Evolutionary conservation across 2,888 invertebrate genomes (phyloP).

Genomic region (Dryobota labecula): DNA sequence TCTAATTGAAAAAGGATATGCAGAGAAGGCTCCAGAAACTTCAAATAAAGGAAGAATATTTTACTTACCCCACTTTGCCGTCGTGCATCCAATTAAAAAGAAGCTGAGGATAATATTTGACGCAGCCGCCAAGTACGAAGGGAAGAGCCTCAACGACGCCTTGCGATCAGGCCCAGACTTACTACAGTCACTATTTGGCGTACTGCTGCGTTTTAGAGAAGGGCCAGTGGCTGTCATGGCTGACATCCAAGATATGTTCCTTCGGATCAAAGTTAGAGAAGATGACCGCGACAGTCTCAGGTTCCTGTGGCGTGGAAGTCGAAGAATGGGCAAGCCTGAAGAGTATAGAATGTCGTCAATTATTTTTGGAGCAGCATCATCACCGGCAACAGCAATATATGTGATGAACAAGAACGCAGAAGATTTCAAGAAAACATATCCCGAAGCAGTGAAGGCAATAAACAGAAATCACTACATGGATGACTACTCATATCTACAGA

Average conservation of each 20-base stretch:
- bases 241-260: constrained; percentile 1
- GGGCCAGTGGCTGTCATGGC: background rate
- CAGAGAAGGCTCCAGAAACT: background rate
- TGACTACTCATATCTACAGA: no score
- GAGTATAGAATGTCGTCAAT: no score
- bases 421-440: background rate
- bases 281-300: background rate
- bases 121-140: background rate
- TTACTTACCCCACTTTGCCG: background rate
- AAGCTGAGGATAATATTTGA: background rate
- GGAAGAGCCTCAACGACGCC: background rate
- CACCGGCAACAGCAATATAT: no score
- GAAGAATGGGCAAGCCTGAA: background rate
- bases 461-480: no score
- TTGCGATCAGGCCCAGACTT: background rate
- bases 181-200: background rate
- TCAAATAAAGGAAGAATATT: background rate
- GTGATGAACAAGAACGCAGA: background rate
- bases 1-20: no score
- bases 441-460: background rate
- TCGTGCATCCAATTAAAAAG: background rate
- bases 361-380: no score
- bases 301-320: background rate
- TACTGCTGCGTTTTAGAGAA: background rate
- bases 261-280: background rate